phyloP scores from a whole-genome alignment of 2,797 vertebrate genomes.

The Phylloscopus collybita region DNA sequence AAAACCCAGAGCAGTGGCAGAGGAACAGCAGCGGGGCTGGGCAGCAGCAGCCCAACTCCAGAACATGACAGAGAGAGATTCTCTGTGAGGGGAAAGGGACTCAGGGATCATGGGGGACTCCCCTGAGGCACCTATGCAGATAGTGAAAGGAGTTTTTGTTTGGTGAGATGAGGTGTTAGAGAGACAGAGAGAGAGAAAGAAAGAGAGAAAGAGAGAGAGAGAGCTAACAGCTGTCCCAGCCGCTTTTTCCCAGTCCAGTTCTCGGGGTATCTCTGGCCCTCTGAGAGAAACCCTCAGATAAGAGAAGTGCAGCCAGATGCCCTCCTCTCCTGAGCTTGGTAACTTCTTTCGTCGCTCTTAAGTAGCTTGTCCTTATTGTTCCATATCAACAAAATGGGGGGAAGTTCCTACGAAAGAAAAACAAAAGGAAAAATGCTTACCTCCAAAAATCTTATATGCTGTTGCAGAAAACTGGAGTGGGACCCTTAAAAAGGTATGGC shows the following conservation, averaged over 20 bases:
- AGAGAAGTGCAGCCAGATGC: background rate
- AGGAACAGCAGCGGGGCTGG: background rate
- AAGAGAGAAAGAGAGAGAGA: background rate
- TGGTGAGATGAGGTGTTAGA: background rate
- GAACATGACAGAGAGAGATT: background rate
- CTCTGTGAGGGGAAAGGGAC: background rate
- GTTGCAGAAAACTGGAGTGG: background rate
- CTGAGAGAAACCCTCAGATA: no score
- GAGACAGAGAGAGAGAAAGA: background rate
- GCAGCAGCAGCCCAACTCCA: background rate
- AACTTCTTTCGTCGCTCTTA: background rate
- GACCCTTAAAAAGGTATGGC: no score
- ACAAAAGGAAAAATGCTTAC: background rate
- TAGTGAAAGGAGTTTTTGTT: background rate
- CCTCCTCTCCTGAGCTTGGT: background rate
- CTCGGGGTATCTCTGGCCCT: background rate
- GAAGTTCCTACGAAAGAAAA: background rate
- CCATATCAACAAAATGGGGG: background rate
- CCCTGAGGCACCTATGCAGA: no score
- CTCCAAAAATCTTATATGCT: background rate
- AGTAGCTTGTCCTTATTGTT: background rate
- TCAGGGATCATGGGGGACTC: fast-evolving
- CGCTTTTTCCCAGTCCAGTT: background rate
- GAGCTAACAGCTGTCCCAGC: background rate
- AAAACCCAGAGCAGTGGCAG: background rate